Evolutionary conservation across 2,113 vertebrate species (phyloP).

Genomic region (Grallaria varia): DNA sequence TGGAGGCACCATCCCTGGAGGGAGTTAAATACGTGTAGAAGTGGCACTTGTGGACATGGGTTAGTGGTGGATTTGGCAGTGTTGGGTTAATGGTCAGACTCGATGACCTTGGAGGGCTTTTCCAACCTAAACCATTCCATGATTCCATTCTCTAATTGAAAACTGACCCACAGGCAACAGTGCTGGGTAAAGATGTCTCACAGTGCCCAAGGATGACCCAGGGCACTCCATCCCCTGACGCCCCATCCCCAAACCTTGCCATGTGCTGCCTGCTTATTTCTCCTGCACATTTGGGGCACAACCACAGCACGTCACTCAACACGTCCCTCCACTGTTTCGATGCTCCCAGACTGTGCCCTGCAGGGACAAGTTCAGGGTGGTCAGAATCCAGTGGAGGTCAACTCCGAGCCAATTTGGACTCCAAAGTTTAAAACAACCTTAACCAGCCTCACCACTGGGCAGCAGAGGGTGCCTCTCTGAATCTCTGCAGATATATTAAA

Average conservation of each 20-base stretch:
- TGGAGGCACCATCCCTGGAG: background rate
- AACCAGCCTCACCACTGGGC: rapidly evolving
- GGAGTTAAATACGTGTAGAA: rapidly evolving
- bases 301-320: background rate
- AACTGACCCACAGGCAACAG: background rate
- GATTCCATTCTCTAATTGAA: background rate
- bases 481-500: background rate
- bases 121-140: background rate
- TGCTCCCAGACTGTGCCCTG: background rate
- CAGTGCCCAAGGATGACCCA: background rate
- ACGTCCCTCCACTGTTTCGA: background rate
- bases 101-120: rapidly evolving
- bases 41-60: background rate
- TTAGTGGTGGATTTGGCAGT: background rate
- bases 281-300: background rate
- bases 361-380: background rate
- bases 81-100: background rate
- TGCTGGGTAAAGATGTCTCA: background rate
- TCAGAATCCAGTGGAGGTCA: background rate
- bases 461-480: background rate
- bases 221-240: background rate
- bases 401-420: background rate
- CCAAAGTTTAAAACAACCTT: background rate
- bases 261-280: background rate
- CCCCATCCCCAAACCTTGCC: background rate